Conservation (phyloP, 2,113 vertebrate species). For the Zapornia atra region DNA sequence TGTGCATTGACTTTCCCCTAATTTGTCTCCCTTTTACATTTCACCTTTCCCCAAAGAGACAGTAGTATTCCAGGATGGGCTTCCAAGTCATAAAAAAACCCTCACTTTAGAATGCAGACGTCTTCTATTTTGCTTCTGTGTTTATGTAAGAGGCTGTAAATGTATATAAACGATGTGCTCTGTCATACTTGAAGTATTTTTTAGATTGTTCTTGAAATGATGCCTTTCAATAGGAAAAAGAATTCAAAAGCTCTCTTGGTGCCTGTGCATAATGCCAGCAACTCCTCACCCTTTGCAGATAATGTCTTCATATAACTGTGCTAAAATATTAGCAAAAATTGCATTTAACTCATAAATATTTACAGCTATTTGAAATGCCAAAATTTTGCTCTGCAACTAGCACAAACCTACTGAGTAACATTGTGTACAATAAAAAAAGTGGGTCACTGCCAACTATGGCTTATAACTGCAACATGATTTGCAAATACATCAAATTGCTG, state of each 20-base stretch:
- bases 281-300: slow-evolving; percentile 28
- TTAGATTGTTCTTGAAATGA: neutral
- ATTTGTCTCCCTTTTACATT: neutral
- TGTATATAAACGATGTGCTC: neutral
- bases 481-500: slow-evolving; percentile 67
- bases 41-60: neutral
- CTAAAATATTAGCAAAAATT: slow-evolving; percentile 50
- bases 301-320: neutral
- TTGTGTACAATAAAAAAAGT: slow-evolving; percentile 50
- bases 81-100: neutral
- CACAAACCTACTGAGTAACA: slow-evolving; percentile 36
- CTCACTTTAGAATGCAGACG: neutral
- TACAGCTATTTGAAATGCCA: slow-evolving; percentile 66
- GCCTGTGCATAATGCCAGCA: neutral
- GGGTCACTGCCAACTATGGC: slow-evolving; percentile 64
- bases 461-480: slow-evolving; percentile 58
- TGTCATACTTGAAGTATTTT: neutral
- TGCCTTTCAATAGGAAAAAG: neutral
- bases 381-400: neutral
- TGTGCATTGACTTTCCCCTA: neutral
- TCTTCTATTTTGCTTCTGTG: neutral
- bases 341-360: slow-evolving; percentile 52
- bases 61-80: neutral
- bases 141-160: neutral
- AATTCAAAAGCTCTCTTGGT: neutral